A percentile compares a stretch with the other conserved stretches of the same genome.
These are phyloP conservation scores for Alca torda DNA, from an alignment of 2,797 vertebrate species.

Conservation along the genomic window DNA sequence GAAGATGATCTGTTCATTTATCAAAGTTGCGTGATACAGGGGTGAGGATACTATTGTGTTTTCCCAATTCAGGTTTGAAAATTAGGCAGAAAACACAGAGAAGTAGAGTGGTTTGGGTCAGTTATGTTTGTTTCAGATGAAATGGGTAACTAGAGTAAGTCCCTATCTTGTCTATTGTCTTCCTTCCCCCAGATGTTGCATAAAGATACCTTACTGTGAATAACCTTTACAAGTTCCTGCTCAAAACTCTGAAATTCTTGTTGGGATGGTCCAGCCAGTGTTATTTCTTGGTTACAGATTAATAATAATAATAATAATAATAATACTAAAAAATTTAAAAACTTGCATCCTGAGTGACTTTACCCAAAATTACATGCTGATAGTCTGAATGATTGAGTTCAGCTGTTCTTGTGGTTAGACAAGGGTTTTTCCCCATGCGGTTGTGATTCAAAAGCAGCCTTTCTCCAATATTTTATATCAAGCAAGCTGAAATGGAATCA, in stretches of 20 bases:
- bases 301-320: background rate
- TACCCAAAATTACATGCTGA: background rate
- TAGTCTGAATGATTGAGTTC: background rate
- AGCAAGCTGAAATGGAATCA: background rate
- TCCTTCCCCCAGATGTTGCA: background rate
- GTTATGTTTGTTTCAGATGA: background rate
- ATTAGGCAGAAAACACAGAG: background rate
- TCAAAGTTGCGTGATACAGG: accelerated
- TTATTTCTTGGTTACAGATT: background rate
- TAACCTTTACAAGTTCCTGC: background rate
- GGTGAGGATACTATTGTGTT: background rate
- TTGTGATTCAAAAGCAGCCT: background rate
- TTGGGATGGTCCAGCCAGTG: background rate
- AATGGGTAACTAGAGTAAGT: background rate
- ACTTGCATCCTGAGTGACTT: background rate
- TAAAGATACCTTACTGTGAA: background rate
- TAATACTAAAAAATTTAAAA: background rate
- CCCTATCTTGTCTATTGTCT: background rate
- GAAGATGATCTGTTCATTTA: background rate
- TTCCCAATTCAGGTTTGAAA: background rate
- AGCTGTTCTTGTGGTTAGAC: background rate
- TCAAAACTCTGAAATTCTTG: background rate
- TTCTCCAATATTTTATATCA: background rate
- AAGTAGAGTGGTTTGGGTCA: background rate
- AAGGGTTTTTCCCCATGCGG: background rate